phyloP scores from a whole-genome alignment of 2,113 vertebrate genomes.

The Prinia subflava region DNA sequence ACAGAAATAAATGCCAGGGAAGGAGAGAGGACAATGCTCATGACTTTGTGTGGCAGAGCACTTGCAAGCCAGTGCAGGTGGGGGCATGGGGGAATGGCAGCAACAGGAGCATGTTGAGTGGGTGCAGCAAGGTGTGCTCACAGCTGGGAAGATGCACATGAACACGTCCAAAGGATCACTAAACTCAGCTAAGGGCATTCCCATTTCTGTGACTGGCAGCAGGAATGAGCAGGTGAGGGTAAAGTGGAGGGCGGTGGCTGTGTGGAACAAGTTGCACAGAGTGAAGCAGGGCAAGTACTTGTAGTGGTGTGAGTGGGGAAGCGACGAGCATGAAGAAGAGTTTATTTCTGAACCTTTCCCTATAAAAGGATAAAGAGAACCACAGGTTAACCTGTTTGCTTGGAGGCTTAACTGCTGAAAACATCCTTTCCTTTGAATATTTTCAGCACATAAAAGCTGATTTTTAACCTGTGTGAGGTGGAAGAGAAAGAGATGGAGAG shows the following conservation, averaged over 20 bases:
- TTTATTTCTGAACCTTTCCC: background rate
- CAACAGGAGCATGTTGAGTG: background rate
- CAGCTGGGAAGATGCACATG: background rate
- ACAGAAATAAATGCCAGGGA: background rate
- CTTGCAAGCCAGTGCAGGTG: background rate
- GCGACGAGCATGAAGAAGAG: background rate
- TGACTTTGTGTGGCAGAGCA: background rate
- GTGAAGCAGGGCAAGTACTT: background rate
- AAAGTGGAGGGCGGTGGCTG: background rate
- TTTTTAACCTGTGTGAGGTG: background rate
- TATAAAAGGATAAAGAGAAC: background rate
- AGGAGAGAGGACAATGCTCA: background rate
- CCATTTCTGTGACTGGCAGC: background rate
- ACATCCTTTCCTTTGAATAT: background rate
- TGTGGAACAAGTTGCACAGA: background rate
- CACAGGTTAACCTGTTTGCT: background rate
- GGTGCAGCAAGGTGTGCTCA: background rate
- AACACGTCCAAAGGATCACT: background rate
- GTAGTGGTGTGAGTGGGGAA: background rate
- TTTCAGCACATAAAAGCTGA: background rate
- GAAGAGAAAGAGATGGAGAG: background rate
- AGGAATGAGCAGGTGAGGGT: background rate
- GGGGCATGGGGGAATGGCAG: background rate
- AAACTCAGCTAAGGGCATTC: background rate
- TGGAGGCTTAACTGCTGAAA: background rate